Evolutionary conservation across 2,888 invertebrate genomes (phyloP).

Genomic region (Acanthosepion pharaonis): DNA sequence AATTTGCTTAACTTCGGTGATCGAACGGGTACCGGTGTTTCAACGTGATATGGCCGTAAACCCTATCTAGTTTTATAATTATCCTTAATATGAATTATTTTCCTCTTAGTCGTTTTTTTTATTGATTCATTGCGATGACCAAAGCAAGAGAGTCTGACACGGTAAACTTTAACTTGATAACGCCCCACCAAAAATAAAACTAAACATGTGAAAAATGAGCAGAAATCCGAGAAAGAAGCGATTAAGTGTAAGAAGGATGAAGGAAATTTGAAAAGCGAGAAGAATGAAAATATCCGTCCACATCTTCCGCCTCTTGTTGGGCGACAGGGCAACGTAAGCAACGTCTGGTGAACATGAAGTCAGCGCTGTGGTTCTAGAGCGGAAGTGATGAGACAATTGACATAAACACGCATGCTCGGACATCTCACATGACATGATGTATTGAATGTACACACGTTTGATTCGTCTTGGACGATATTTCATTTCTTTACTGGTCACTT

Average conservation of each 20-base stretch:
- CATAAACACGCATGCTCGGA: background rate
- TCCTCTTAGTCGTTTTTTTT: no score
- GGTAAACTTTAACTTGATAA: background rate
- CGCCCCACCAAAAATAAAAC: background rate
- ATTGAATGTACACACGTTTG: no score
- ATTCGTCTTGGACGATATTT: no score
- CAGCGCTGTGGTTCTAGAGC: background rate
- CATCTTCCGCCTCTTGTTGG: background rate
- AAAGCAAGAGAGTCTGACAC: no score
- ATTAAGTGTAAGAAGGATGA: background rate
- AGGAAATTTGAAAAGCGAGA: background rate
- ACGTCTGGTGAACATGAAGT: background rate
- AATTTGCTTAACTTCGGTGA: no score
- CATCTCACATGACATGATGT: background rate
- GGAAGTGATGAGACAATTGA: conserved; percentile 18
- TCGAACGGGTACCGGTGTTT: no score
- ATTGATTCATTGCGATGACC: no score
- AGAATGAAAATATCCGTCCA: background rate
- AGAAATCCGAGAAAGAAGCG: background rate
- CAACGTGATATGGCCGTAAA: no score
- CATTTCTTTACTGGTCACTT: no score
- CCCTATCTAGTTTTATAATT: no score
- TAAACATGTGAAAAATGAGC: background rate
- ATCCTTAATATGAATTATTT: no score
- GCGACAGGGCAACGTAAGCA: background rate